A percentile compares a stretch with the other conserved stretches of the same genome.
Conservation (phyloP, 2,797 vertebrate species). For the Aulostomus chinensis region DNA sequence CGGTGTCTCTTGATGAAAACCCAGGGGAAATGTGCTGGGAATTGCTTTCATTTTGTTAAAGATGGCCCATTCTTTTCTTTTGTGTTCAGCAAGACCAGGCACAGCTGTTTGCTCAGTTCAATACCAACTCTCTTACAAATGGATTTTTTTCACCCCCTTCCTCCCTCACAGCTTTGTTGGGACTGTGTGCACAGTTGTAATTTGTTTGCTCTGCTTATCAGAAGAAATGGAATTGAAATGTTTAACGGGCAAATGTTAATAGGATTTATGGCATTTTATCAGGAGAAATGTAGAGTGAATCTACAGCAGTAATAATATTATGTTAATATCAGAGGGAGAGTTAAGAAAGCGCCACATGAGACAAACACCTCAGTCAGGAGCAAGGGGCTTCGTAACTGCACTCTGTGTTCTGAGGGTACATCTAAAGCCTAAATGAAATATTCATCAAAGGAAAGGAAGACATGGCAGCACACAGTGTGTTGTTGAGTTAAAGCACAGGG, state of each 20-base stretch:
- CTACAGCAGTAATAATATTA: no score
- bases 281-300: not conserved
- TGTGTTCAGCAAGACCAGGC: constrained; percentile 48
- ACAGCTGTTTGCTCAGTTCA: constrained; percentile 64
- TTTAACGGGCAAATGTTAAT: constrained; percentile 1
- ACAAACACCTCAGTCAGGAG: no score
- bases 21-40: constrained; percentile 50
- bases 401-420: constrained; percentile 3
- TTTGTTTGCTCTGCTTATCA: constrained; percentile 21
- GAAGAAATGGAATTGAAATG: constrained; percentile 3
- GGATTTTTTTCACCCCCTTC: constrained; percentile 35
- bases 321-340: no score
- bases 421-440: constrained; percentile 31
- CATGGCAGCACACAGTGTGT: no score
- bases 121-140: constrained; percentile 42
- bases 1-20: constrained; percentile 58
- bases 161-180: constrained; percentile 24
- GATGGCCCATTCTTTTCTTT: constrained; percentile 53
- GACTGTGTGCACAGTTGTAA: constrained; percentile 17
- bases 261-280: not conserved
- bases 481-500: no score
- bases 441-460: constrained; percentile 35
- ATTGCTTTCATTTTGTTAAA: constrained; percentile 67
- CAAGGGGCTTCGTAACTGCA: not conserved
- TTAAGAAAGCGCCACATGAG: no score